These are phyloP conservation scores for Glaucidium brasilianum DNA, from an alignment of 2,113 vertebrate species.

Conservation along the genomic window DNA sequence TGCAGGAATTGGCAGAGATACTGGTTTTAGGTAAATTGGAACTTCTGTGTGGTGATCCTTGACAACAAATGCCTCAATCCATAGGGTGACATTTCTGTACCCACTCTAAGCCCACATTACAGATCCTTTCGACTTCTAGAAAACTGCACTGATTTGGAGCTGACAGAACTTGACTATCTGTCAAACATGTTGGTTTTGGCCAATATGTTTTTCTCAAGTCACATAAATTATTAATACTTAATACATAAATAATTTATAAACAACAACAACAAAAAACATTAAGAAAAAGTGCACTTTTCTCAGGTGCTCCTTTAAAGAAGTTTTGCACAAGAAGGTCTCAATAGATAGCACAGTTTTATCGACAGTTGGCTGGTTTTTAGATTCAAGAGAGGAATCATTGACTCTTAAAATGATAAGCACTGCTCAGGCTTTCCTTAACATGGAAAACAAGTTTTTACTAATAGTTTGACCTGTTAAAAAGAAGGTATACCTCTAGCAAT, in stretches of 20 bases:
- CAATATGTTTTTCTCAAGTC: not conserved
- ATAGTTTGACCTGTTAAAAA: not conserved
- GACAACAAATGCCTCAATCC: not conserved
- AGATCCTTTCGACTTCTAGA: not conserved
- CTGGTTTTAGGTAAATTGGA: not conserved
- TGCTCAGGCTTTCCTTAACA: not conserved
- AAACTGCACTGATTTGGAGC: not conserved
- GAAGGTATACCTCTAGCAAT: not conserved
- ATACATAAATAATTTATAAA: not conserved
- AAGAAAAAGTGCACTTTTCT: not conserved
- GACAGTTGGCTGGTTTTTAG: not conserved
- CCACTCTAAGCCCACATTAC: not conserved
- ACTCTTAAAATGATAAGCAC: not conserved
- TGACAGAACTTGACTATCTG: rapidly evolving
- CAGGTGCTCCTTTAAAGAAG: not conserved
- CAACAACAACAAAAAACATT: not conserved
- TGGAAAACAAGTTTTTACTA: not conserved
- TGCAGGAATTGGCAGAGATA: not conserved
- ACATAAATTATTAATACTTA: not conserved
- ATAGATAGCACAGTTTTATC: not conserved
- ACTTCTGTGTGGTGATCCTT: not conserved
- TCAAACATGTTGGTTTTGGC: not conserved
- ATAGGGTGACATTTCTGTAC: not conserved
- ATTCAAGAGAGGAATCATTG: not conserved
- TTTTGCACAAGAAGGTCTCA: not conserved